Base-by-base conservation (phyloP, 2,888 invertebrate species). In the Prostheceraeus crozeri region DNA sequence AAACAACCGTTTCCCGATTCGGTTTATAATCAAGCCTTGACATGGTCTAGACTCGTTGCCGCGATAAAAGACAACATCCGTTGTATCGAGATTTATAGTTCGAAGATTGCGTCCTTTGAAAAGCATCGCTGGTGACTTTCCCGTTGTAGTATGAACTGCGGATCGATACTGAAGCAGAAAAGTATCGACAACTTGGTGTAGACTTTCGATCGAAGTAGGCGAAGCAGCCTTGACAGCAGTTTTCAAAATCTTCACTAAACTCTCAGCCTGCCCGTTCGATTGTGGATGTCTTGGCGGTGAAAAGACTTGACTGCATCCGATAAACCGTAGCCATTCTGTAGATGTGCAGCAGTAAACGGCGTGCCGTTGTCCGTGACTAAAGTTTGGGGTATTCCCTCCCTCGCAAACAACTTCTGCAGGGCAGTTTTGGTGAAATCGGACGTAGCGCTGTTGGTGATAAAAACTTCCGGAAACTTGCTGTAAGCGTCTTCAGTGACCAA, bases 381-480 rank as follows among this genome's bases (percentile, higher is more conserved):
- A 14, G 19, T 19, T 16, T n/a, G 14, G 6, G 40, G 14, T 19
- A 40, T 19, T 16, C 27, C 19, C n/a, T 16, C 16, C 11, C 19
- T 54, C 51, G 21, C 53, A 21, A 57, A 57, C 8, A 57, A 16
- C 19, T 40, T 40, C 19, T 19, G n/a, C 40, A 40, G n/a, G 6
- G 40, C 40, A 16, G n/a, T 40, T 14, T 40, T 40, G n/a, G 40
- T 16, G 19, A 40, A 40, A 14, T 19, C 19, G 40, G 40, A 14
- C 19, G 40, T 16, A 40, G 40, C 40, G 19, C 14, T 16, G 40
- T 14, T 40, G n/a, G 40, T 40, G 14, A 40, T 16, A 14, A 40
- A 40, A 16, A 40, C 40, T 40, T 40, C 40, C 19, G 40, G 40
- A 14, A 14, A 40, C 19, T 40, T 40, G 40, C 14, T 16, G 19